Conservation (phyloP, 2,113 vertebrate species). For the Plectropomus leopardus region DNA sequence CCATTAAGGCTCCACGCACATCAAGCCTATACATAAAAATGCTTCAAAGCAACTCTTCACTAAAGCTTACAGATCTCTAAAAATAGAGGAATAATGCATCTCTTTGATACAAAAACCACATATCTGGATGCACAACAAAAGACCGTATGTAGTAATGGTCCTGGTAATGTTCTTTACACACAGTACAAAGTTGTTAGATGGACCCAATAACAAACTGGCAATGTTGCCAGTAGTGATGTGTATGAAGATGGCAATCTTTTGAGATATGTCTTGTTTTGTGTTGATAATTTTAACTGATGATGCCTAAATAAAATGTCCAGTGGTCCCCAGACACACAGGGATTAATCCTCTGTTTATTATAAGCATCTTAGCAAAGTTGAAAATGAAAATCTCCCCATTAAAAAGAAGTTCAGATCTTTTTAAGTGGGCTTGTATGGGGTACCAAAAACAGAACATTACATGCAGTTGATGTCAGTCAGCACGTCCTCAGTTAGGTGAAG, state of each 20-base stretch:
- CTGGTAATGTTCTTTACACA: neutral
- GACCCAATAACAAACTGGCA: conserved; percentile 1
- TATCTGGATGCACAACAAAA: conserved; percentile 4
- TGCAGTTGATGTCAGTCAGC: too few species aligned
- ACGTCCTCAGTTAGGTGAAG: too few species aligned
- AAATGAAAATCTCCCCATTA: neutral
- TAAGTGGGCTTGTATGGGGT: too few species aligned
- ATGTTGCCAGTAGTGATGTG: neutral
- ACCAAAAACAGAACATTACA: too few species aligned
- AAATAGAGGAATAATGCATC: conserved; percentile 39
- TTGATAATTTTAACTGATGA: neutral
- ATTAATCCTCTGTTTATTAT: neutral
- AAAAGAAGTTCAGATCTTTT: too few species aligned
- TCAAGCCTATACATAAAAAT: conserved; percentile 28
- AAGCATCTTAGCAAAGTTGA: neutral
- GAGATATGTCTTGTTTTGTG: neutral
- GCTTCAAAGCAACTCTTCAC: conserved; percentile 30
- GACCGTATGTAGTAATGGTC: conserved; percentile 14
- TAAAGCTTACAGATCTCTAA: conserved; percentile 50
- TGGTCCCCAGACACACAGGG: neutral
- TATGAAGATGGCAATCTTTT: neutral
- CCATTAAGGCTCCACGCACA: conserved; percentile 23
- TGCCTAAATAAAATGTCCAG: neutral
- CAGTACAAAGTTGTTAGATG: neutral
- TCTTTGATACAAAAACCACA: conserved; percentile 8